Evolutionary conservation across 2,888 invertebrate species (phyloP).

Genomic region (Lasiommata megera): DNA sequence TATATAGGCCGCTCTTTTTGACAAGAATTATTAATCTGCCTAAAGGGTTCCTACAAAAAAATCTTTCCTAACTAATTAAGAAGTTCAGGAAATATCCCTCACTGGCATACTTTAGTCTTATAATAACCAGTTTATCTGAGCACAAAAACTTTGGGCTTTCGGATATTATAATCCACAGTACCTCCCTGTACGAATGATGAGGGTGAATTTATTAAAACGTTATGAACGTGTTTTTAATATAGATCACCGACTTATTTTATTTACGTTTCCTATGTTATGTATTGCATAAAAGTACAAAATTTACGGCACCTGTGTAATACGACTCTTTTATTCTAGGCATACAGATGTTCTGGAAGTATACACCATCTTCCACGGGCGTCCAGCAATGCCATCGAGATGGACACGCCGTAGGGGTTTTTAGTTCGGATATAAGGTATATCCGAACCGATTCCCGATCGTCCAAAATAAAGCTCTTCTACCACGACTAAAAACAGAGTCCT

Average conservation of each 20-base stretch:
- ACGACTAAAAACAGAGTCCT: no score
- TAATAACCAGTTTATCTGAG: conserved; percentile 73
- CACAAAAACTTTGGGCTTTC: conserved; percentile 65
- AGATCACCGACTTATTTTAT: conserved; percentile 31
- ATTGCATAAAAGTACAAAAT: no score
- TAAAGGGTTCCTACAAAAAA: conserved; percentile 29
- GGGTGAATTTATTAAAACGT: conserved; percentile 68
- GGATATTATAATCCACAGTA: conserved; percentile 69
- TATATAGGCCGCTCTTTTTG: conserved; percentile 13
- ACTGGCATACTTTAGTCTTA: conserved; percentile 72
- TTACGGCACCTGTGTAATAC: no score
- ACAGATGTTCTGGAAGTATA: no score
- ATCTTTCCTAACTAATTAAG: conserved; percentile 62
- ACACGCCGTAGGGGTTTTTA: no score
- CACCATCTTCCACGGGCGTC: no score
- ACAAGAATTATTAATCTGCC: conserved; percentile 24
- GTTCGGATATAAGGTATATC: no score
- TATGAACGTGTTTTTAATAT: conserved; percentile 60
- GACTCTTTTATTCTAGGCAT: no score
- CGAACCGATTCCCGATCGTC: no score
- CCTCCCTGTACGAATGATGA: conserved; percentile 58
- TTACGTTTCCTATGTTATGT: not conserved
- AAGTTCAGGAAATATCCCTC: conserved; percentile 66
- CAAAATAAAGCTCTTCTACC: no score
- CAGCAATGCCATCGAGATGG: no score